Base-by-base conservation (phyloP, 2,113 vertebrate species). In the Noctilio leporinus region DNA sequence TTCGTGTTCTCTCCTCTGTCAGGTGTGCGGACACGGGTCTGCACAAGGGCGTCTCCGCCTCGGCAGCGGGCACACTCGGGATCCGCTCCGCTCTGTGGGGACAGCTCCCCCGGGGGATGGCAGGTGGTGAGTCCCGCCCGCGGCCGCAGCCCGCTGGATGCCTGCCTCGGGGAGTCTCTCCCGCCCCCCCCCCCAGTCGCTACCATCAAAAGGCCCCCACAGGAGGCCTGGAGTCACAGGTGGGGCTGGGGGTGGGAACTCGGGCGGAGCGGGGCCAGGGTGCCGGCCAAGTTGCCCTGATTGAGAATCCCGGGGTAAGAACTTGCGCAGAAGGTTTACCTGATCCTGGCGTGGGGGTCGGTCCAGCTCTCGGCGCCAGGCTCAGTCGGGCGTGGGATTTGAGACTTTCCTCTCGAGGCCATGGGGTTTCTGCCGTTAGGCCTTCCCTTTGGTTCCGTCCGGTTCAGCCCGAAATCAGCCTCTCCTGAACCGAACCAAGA, bases 231-330 rank as follows among this genome's bases (percentile, higher is more conserved):
- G 84, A 16, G 51, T 72, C 49, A 19, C 65, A 2, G 65, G 30
- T 6, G 38, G 19, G 30, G 10, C 40, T 3, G 2, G 16, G 16
- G 1, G 1, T 28, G 10, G 7, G 10, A n/a, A n/a, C n/a, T n/a
- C 15, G 59, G 10, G 12, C 5, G 47, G 3, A 10, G 57, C 4
- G 22, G 59, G 28, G 59, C 26, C 11, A 26, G 14, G 30, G 28
- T 8, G 64, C 33, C 10, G 67, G 17, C 17, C 19, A 15, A 55
- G 22, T 5, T 10, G 49, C 51, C 47, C 35, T 11, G 3, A 24
- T 2, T 1, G 67, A n/a, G 84, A 24, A 45, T 35, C 67, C 65
- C 35, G 28, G 4, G 22, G 38, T 2, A 17, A 5, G 35, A 64
- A 43, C 30, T 64, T 14, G 59, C 33, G 38, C 78, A 62, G 78